These are phyloP conservation scores for Pangasius djambal DNA, from an alignment of 2,797 vertebrate species.

Conservation along the genomic window DNA sequence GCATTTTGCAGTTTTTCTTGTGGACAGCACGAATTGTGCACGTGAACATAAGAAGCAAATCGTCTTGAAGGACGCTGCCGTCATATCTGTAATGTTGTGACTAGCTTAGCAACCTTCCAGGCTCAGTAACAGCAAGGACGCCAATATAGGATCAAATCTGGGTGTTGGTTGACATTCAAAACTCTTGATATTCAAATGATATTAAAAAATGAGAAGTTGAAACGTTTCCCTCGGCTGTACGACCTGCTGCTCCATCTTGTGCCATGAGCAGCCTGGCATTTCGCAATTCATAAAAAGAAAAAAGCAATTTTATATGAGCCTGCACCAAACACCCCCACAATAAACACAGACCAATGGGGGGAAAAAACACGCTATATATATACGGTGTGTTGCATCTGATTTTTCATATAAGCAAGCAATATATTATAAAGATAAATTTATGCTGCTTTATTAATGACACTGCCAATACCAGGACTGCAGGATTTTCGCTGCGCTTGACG, in stretches of 20 bases:
- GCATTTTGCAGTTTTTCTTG: not conserved
- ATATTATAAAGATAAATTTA: constrained; percentile 30
- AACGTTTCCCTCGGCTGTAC: not conserved
- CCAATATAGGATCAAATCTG: not conserved
- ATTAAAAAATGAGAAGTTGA: not conserved
- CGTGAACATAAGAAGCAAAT: not conserved
- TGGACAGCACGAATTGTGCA: not conserved
- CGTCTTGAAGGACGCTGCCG: not conserved
- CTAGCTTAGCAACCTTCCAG: not conserved
- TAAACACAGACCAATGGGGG: not conserved
- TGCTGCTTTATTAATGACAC: constrained; percentile 39
- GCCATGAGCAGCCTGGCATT: not conserved
- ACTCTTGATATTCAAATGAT: not conserved
- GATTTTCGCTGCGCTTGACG: constrained; percentile 36
- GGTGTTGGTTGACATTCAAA: not conserved
- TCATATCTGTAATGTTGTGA: not conserved
- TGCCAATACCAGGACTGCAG: constrained; percentile 38
- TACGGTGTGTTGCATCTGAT: constrained; percentile 13
- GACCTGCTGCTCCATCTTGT: not conserved
- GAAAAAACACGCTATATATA: not conserved
- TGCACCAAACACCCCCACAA: not conserved
- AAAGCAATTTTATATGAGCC: not conserved
- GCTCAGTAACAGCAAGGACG: not conserved
- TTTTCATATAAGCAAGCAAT: constrained; percentile 12
- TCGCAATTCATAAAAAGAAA: not conserved